phyloP scores from a whole-genome alignment of 2,113 vertebrate species.

The Gnathonemus longibarbis region DNA sequence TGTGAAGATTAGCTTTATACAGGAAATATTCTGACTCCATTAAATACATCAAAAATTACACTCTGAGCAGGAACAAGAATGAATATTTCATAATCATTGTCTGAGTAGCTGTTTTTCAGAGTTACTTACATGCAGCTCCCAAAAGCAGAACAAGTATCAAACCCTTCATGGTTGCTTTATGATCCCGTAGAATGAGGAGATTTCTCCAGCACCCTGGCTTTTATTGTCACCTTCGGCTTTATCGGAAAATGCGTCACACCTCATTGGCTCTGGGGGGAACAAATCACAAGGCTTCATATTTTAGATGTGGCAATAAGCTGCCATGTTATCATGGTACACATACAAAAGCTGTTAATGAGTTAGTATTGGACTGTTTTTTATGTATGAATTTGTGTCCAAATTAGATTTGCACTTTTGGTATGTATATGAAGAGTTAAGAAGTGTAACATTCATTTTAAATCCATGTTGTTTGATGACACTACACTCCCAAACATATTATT shows the following conservation, averaged over 20 bases:
- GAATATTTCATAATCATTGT: neutral
- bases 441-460: neutral
- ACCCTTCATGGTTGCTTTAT: slow-evolving; percentile 17
- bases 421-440: neutral
- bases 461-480: neutral
- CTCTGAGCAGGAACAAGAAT: too few relatives aligned
- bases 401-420: neutral
- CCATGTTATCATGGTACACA: neutral
- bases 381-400: neutral
- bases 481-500: neutral
- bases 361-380: neutral
- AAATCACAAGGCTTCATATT: neutral
- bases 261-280: neutral
- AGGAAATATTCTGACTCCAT: neutral
- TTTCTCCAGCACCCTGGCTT: neutral
- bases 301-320: neutral
- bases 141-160: slow-evolving; percentile 19
- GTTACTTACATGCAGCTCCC: slow-evolving; percentile 17
- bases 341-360: neutral
- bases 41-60: neutral
- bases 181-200: neutral
- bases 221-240: neutral
- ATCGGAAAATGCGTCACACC: neutral
- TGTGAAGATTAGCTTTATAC: neutral
- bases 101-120: neutral